A percentile compares a stretch with the other conserved stretches of the same genome.
Evolutionary conservation across 2,797 vertebrate genomes (phyloP).

Genomic region (Arnoldichthys spilopterus): DNA sequence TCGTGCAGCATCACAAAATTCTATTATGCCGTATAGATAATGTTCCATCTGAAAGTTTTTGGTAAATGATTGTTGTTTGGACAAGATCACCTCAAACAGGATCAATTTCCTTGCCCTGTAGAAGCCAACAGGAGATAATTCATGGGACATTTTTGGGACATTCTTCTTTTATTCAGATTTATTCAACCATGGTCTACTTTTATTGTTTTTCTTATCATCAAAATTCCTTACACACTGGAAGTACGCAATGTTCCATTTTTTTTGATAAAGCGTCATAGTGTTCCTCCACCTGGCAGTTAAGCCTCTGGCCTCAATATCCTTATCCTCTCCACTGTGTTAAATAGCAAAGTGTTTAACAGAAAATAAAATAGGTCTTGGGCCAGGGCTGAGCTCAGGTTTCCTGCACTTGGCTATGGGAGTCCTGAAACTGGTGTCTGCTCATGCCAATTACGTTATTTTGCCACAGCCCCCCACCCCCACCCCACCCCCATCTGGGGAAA

Average conservation of each 20-base stretch:
- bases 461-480: slow-evolving; percentile 18
- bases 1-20: too few species aligned
- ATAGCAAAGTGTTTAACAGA: slow-evolving; percentile 37
- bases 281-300: slow-evolving; percentile 37
- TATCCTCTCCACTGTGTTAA: slow-evolving; percentile 21
- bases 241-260: slow-evolving; percentile 2
- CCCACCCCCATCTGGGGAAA: slow-evolving; percentile 50
- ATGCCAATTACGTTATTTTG: slow-evolving; percentile 49
- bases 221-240: neutral
- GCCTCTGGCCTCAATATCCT: slow-evolving; percentile 1
- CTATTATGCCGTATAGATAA: too few species aligned
- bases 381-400: slow-evolving; percentile 50
- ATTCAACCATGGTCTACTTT: too few species aligned
- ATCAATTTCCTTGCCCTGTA: neutral
- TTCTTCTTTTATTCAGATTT: too few species aligned
- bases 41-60: too few species aligned
- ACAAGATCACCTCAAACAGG: neutral
- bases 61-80: too few species aligned
- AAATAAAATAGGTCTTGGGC: slow-evolving; percentile 39
- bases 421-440: slow-evolving; percentile 52
- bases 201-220: neutral
- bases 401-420: slow-evolving; percentile 34
- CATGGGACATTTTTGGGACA: neutral
- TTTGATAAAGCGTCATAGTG: neutral
- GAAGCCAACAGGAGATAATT: neutral